Base-by-base conservation (phyloP, 2,888 invertebrate species). In the Pandemis corylana region DNA sequence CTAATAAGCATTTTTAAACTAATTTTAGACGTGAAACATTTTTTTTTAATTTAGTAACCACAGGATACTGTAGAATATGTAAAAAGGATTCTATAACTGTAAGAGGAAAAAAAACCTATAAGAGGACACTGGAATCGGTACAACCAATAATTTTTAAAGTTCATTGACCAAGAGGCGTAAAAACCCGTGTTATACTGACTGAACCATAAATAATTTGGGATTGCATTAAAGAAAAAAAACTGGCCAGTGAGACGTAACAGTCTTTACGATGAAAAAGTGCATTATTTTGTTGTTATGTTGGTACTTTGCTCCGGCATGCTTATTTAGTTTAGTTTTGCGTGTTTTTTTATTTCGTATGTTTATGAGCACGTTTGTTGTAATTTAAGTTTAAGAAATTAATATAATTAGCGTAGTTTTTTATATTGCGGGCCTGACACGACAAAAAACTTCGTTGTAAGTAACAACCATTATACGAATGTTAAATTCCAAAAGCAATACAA, bases 121-220 rank as follows among this genome's bases (percentile, higher is more conserved):
- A 20, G 20, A 20, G 20, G 20, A 20, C 56, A 20, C 20, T 15
- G 9, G 20, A 56, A 2, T 59, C 59, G 4, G 20, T 28, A 28
- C 36, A 64, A 66, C 61, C 42, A 41, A 62, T 68, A 68, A 68
- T n/a, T 64, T 20, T 53, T 2, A 49, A 63, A 28, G 74, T 69
- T 73, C 74, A 44, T 66, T 49, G 74, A 61, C 74, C 74, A 65
- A 12, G 53, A 42, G 69, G 51, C 74, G 74, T 65, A n/a, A 61
- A 68, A 49, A 49, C 36, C 49, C 53, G 49, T n/a, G 44, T 66
- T 74, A 65, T 74, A 66, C 70, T 66, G 69, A 66, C 70, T 66
- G 69, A 4, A 61, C 69, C 65, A 70, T 74, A 70, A 74, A 74
- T 66, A 70, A 74, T 70, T 65, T 46, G 59, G 44, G 15, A 67